Evolutionary conservation across 2,888 invertebrate species (phyloP).

Genomic region (Drosophila neutralis): DNA sequence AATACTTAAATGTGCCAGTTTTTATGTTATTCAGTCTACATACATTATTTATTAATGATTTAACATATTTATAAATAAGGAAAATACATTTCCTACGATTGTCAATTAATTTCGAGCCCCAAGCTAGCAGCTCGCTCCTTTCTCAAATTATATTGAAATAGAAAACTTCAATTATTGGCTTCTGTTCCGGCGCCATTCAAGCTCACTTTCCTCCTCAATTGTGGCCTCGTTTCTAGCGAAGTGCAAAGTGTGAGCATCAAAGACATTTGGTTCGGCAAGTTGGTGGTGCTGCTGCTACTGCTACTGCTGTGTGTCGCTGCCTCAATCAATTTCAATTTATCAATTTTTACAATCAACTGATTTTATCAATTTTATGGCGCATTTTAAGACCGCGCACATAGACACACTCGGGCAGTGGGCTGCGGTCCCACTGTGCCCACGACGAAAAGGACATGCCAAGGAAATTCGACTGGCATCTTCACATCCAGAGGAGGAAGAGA

Average conservation of each 20-base stretch:
- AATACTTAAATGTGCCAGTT: neutral
- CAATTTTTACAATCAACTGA: constrained; percentile 80
- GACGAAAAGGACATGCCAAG: constrained; percentile 45
- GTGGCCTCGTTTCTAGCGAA: constrained; percentile 49
- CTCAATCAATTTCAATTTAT: constrained; percentile 80
- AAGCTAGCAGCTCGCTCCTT: neutral
- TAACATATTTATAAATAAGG: neutral
- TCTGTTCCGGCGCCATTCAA: constrained; percentile 22
- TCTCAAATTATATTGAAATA: constrained; percentile 18
- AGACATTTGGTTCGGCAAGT: constrained; percentile 48
- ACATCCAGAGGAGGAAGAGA: constrained; percentile 18
- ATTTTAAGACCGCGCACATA: constrained; percentile 65
- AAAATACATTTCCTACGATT: constrained; percentile 23
- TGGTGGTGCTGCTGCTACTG: neutral
- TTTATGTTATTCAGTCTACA: neutral
- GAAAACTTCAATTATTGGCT: constrained; percentile 43
- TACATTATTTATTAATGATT: neutral
- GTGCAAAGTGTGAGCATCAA: constrained; percentile 52
- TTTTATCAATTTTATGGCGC: constrained; percentile 80
- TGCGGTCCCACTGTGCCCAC: neutral
- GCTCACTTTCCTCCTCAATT: constrained; percentile 34
- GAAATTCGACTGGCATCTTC: constrained; percentile 69
- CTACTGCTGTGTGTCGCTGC: constrained; percentile 41
- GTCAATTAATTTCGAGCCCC: constrained; percentile 57
- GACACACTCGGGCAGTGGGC: constrained; percentile 9